Base-by-base conservation (phyloP, 2,113 vertebrate species). In the Tricholaema leucomelas region DNA sequence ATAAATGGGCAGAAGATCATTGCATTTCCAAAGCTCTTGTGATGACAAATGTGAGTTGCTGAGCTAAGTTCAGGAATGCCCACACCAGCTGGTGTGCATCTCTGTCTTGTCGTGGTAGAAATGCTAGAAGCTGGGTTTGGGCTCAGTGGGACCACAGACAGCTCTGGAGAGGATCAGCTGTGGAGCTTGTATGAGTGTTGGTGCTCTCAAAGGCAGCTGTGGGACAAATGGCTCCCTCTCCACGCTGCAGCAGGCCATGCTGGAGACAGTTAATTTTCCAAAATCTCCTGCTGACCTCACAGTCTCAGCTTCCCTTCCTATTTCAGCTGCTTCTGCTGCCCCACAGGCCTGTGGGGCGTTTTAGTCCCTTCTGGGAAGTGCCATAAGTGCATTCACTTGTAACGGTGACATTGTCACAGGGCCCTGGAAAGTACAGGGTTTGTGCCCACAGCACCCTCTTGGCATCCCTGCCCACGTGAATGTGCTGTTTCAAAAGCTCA, bases 381-480 rank as follows among this genome's bases (percentile, higher is more conserved):
- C n/a, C 2, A 1, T 38, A 38, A 60, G 28, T 5, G n/a, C 5
- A 1, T 48, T 56, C 3, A 3, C 15, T 6, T 15, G 21, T 52
- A 73, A 35, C 18, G 0, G 38, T 83, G 91, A 40, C 18, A 2
- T 38, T 30, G 4, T 12, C 8, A 2, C 35, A 18, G 46, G 65
- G 50, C 31, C 20, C 9, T 0, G 3, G 60, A 58, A 71, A 52
- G n/a, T 16, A 40, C 35, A n/a, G 33, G 36, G 61, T 28, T 8
- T 0, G 0, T 58, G 75, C 46, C 19, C 27, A 3, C 21, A 1
- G 36, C 24, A 4, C 10, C 46, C 64, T 55, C 2, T 0, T 8
- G 72, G 36, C 71, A 23, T 8, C 60, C 44, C 38, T 38, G 7
- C 63, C 61, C 1, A 0, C 0, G 0, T 3, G 35, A 66, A 18